phyloP scores from a whole-genome alignment of 2,888 invertebrate genomes.

The Prostheceraeus crozeri region DNA sequence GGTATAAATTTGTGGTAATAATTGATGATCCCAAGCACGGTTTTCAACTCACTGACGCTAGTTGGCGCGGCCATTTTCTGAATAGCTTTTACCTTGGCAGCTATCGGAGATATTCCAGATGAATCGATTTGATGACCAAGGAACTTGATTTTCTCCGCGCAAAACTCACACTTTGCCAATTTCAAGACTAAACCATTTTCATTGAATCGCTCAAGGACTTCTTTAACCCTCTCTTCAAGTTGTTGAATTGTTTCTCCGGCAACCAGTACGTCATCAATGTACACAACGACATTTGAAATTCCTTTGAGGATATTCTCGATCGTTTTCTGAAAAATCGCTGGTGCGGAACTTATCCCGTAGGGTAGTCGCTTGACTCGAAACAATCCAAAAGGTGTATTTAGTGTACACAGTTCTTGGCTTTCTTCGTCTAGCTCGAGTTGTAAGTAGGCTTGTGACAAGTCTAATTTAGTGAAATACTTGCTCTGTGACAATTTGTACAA shows the following conservation, averaged over 20 bases:
- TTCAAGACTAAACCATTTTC: background rate
- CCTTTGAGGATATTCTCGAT: constrained; percentile 17
- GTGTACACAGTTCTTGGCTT: constrained; percentile 21
- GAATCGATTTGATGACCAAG: constrained; percentile 27
- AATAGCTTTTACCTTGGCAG: constrained; percentile 27
- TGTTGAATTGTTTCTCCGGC: constrained; percentile 32
- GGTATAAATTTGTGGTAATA: constrained; percentile 27
- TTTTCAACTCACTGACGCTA: constrained; percentile 26
- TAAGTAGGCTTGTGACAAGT: constrained; percentile 22
- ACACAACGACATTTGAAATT: constrained; percentile 27
- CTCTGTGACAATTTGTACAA: constrained; percentile 17
- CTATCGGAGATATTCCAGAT: constrained; percentile 20
- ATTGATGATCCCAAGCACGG: constrained; percentile 26
- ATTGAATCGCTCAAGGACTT: background rate
- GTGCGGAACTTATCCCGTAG: constrained; percentile 9
- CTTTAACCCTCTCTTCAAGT: constrained; percentile 23
- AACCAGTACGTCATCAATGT: constrained; percentile 30
- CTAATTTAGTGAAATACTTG: constrained; percentile 5
- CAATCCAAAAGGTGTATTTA: constrained; percentile 21
- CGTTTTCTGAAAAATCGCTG: constrained; percentile 5
- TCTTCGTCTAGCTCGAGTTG: constrained; percentile 14
- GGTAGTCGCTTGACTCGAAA: constrained; percentile 12
- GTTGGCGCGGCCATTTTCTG: constrained; percentile 19
- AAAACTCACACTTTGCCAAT: constrained; percentile 15
- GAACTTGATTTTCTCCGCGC: constrained; percentile 20